Conservation (phyloP, 2,113 vertebrate species). For the Formicarius rufipectus region DNA sequence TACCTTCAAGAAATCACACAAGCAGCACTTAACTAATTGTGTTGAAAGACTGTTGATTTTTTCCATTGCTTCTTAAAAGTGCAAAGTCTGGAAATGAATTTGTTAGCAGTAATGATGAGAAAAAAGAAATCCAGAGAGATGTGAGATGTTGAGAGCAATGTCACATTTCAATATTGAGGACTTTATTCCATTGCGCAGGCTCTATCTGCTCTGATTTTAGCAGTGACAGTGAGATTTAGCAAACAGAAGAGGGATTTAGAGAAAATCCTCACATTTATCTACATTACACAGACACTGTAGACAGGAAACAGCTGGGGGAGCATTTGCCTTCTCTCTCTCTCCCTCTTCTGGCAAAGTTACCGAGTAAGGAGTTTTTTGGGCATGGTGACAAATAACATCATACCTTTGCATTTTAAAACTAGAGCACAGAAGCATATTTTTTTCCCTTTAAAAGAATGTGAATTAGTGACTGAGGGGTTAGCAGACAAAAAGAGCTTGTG, state of each 20-base stretch:
- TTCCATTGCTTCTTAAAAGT: constrained; percentile 92
- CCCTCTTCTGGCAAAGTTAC: constrained; percentile 98
- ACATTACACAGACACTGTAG: constrained; percentile 99
- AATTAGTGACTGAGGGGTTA: constrained; percentile 72
- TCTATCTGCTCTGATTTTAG: constrained; percentile 92
- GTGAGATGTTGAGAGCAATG: constrained; percentile 94
- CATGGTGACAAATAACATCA: constrained; percentile 99
- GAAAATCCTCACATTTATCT: constrained; percentile 99
- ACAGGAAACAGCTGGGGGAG: constrained; percentile 99
- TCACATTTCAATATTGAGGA: constrained; percentile 99
- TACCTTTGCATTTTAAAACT: constrained; percentile 88
- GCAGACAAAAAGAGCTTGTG: constrained; percentile 66
- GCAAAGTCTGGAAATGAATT: constrained; percentile 95
- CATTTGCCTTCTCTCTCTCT: constrained; percentile 93
- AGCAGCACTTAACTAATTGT: constrained; percentile 94
- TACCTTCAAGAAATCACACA: constrained; percentile 99
- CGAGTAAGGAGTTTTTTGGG: constrained; percentile 98
- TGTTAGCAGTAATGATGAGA: constrained; percentile 98
- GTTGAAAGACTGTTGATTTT: constrained; percentile 91
- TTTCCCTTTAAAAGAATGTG: constrained; percentile 78
- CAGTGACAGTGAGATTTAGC: constrained; percentile 98
- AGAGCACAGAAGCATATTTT: constrained; percentile 81
- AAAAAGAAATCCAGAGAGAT: constrained; percentile 93
- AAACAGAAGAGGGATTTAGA: constrained; percentile 99
- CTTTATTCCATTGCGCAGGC: constrained; percentile 99